These are phyloP conservation scores for Calliphora vicina DNA, from an alignment of 1,140 invertebrate species.

Conservation along the genomic window DNA sequence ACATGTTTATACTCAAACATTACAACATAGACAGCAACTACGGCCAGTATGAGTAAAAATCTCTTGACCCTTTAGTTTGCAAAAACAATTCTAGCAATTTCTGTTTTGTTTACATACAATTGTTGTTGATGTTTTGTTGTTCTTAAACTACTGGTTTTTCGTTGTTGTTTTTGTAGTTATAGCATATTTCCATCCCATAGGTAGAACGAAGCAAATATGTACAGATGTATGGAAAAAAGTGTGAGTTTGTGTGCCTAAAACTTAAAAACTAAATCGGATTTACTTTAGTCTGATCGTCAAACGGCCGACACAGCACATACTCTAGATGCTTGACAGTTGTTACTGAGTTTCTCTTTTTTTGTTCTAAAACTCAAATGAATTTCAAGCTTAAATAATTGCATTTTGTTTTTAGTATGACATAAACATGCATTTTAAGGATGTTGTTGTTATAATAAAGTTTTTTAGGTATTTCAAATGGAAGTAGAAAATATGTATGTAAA, in stretches of 20 bases:
- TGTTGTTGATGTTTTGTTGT: background rate
- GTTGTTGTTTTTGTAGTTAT: background rate
- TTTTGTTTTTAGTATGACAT: conserved; percentile 14
- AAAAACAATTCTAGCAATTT: background rate
- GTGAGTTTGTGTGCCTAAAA: background rate
- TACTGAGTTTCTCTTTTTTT: background rate
- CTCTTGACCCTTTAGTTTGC: background rate
- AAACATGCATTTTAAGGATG: conserved; percentile 16
- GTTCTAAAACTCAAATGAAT: background rate
- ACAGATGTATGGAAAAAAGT: no score
- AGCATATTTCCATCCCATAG: background rate
- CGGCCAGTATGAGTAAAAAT: background rate
- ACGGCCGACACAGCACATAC: background rate
- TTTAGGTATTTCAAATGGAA: background rate
- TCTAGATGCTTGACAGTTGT: background rate
- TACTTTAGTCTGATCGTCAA: background rate
- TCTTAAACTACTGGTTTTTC: background rate
- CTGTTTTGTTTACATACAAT: background rate
- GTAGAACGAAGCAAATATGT: no score
- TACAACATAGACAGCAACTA: no score
- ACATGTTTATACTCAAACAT: no score
- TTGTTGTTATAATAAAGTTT: background rate
- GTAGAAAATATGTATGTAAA: no score
- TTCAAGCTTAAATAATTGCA: conserved; percentile 1
- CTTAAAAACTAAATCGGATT: background rate